phyloP scores from a whole-genome alignment of 2,113 vertebrate species.

The Tragelaphus imberbis region DNA sequence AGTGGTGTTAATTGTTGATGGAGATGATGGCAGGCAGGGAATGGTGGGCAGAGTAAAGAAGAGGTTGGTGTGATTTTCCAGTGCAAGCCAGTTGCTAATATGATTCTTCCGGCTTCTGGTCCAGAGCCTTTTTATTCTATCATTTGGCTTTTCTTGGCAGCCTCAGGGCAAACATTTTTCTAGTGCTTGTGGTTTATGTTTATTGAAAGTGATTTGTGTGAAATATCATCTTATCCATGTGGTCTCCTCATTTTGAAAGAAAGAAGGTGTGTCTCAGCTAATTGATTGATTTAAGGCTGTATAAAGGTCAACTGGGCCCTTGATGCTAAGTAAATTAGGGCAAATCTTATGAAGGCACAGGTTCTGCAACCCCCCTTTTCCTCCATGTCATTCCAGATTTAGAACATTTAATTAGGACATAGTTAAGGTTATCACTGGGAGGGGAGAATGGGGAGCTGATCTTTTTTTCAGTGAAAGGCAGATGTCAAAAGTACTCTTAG shows the following conservation, averaged over 20 bases:
- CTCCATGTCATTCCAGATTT: constrained; percentile 58
- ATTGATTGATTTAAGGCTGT: constrained; percentile 33
- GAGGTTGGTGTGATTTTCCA: neutral
- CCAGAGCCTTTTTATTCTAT: neutral
- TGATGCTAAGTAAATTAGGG: constrained; percentile 51
- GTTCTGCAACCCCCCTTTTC: neutral
- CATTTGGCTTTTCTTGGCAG: neutral
- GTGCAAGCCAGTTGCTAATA: neutral
- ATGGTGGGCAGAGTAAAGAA: neutral
- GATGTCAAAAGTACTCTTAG: neutral
- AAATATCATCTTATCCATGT: neutral
- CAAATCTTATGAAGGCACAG: constrained; percentile 14
- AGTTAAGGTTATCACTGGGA: constrained; percentile 43
- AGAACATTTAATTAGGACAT: constrained; percentile 64
- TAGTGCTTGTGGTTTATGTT: constrained; percentile 21
- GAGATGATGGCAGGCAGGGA: neutral
- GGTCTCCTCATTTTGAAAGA: constrained; percentile 8
- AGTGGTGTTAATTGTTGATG: neutral
- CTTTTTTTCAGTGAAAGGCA: neutral
- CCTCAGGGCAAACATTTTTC: neutral
- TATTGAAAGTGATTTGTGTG: constrained; percentile 7
- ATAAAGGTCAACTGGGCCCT: constrained; percentile 30
- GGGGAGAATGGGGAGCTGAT: neutral
- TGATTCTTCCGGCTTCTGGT: neutral
- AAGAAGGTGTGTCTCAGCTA: neutral